Conservation (phyloP, 2,888 invertebrate genomes). For the Cheilosia grossa region DNA sequence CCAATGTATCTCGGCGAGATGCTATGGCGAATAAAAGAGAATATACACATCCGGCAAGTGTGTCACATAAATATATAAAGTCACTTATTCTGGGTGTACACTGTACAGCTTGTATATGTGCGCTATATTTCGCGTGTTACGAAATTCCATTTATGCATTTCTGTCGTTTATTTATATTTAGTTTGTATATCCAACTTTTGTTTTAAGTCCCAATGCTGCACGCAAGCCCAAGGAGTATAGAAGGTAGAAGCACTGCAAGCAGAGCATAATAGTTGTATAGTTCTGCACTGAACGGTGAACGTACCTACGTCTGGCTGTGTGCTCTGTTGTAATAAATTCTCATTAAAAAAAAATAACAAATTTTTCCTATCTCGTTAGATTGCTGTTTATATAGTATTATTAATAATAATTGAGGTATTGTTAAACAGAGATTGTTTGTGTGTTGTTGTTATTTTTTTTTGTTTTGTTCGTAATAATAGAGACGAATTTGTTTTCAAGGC, state of each 20-base stretch:
- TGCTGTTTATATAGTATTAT: constrained; percentile 41
- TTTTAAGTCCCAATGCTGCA: constrained; percentile 47
- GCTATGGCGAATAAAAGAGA: constrained; percentile 42
- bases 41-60: constrained; percentile 72
- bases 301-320: neutral
- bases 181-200: constrained; percentile 37
- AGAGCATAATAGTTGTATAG: constrained; percentile 16
- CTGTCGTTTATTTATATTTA: constrained; percentile 25
- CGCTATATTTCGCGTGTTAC: constrained; percentile 65
- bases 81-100: constrained; percentile 47
- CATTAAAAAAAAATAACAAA: constrained; percentile 39
- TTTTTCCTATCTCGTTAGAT: constrained; percentile 52
- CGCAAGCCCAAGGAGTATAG: constrained; percentile 25
- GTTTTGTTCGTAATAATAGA: constrained; percentile 22
- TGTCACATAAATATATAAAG: constrained; percentile 73
- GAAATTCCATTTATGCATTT: constrained; percentile 66
- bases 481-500: constrained; percentile 23
- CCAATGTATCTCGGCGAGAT: constrained; percentile 68
- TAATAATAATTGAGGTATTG: constrained; percentile 49
- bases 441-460: too few relatives aligned
- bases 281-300: neutral
- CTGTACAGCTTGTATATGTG: constrained; percentile 11
- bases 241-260: constrained; percentile 27
- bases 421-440: constrained; percentile 45
- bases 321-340: constrained; percentile 56